Evolutionary conservation across 2,888 invertebrate species (phyloP).

Genomic region (Pardosa pseudoannulata): DNA sequence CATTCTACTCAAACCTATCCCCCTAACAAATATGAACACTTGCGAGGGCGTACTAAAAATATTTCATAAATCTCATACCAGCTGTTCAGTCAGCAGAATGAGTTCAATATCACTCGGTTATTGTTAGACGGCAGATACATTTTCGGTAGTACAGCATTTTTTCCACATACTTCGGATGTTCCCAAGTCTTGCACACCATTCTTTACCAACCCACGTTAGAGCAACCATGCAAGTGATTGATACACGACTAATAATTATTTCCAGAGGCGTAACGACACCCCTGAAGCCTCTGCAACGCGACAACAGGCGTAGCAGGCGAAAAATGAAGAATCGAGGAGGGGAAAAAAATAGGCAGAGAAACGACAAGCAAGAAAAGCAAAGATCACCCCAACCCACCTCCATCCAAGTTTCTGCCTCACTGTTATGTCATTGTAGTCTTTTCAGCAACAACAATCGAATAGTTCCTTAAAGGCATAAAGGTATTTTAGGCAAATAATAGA

Average conservation of each 20-base stretch:
- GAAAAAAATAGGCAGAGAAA: not conserved
- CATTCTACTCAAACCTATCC: no score
- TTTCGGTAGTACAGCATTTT: no score
- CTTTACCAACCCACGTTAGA: not conserved
- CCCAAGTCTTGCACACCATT: not conserved
- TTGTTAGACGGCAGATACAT: no score
- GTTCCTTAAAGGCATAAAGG: no score
- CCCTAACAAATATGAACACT: no score
- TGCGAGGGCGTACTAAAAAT: no score
- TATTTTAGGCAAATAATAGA: no score
- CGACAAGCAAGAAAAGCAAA: not conserved
- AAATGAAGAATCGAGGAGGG: not conserved
- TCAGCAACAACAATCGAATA: not conserved
- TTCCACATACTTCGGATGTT: no score
- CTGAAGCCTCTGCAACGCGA: not conserved
- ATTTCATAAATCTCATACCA: no score
- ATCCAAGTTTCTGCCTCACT: not conserved
- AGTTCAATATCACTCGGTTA: no score
- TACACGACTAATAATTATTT: not conserved
- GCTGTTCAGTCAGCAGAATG: no score
- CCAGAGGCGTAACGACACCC: not conserved
- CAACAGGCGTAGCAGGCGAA: not conserved
- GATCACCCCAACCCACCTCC: not conserved
- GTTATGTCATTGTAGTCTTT: constrained; percentile 2
- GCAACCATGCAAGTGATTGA: constrained; percentile 14